These are phyloP conservation scores for Dryas iulia DNA, from an alignment of 1,140 invertebrate species.

Conservation along the genomic window DNA sequence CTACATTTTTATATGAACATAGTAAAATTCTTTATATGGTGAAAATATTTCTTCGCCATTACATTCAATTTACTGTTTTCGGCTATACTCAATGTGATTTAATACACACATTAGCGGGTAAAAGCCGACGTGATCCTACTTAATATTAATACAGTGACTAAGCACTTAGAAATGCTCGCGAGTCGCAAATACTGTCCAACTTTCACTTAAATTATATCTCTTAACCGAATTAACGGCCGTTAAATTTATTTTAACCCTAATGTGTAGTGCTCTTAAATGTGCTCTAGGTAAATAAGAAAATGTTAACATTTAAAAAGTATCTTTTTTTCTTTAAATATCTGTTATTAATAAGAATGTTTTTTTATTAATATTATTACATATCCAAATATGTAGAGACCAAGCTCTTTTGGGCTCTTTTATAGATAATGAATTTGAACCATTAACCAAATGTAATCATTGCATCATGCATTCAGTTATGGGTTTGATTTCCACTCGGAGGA, in stretches of 20 bases:
- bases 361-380: too few relatives aligned
- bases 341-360: background rate
- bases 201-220: constrained; percentile 24
- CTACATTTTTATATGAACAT: background rate
- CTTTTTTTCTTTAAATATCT: too few relatives aligned
- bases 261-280: background rate
- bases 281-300: background rate
- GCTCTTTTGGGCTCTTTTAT: too few relatives aligned
- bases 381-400: too few relatives aligned
- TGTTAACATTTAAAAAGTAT: background rate
- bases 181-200: constrained; percentile 14
- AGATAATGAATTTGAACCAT: too few relatives aligned
- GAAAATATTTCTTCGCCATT: background rate
- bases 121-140: background rate
- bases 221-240: constrained; percentile 19
- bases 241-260: constrained; percentile 14
- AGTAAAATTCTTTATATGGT: background rate
- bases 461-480: too few relatives aligned
- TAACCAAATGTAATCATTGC: too few relatives aligned
- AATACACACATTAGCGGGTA: background rate
- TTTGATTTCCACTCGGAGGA: too few relatives aligned
- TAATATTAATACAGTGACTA: constrained; percentile 15
- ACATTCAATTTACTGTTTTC: background rate
- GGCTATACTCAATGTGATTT: background rate
- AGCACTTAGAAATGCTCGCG: constrained; percentile 15